phyloP scores from a whole-genome alignment of 2,797 vertebrate species.

The Argentina silus region DNA sequence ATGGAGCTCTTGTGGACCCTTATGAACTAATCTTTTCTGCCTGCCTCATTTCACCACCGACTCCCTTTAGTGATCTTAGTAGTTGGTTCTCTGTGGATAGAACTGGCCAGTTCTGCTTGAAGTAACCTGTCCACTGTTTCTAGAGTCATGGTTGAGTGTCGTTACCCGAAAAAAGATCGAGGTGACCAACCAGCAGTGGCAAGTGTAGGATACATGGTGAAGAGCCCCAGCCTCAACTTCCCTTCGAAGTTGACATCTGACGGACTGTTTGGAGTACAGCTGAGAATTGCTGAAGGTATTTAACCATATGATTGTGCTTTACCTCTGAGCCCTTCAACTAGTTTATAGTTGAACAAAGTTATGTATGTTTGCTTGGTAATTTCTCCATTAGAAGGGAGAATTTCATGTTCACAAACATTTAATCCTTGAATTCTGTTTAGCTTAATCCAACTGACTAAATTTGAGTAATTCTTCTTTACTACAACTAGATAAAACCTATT shows the following conservation, averaged over 20 bases:
- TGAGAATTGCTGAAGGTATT: conserved; percentile 72
- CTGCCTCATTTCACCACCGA: no score
- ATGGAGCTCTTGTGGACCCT: no score
- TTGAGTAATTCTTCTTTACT: background rate
- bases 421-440: background rate
- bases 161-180: conserved; percentile 48
- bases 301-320: background rate
- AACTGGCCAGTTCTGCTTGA: no score
- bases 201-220: conserved; percentile 71
- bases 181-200: conserved; percentile 18
- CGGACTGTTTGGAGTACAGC: conserved; percentile 60
- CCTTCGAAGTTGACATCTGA: conserved; percentile 41
- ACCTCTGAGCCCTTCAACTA: background rate
- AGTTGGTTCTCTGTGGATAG: no score
- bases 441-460: no score
- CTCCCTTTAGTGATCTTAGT: no score
- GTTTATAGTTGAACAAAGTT: background rate
- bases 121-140: background rate
- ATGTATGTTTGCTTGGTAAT: no score
- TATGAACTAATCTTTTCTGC: no score
- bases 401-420: background rate
- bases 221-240: conserved; percentile 29
- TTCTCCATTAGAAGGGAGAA: background rate
- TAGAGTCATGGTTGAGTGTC: conserved; percentile 77
- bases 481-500: conserved; percentile 61